phyloP scores from a whole-genome alignment of 2,797 vertebrate genomes.

The Rousettus madagascariensis region DNA sequence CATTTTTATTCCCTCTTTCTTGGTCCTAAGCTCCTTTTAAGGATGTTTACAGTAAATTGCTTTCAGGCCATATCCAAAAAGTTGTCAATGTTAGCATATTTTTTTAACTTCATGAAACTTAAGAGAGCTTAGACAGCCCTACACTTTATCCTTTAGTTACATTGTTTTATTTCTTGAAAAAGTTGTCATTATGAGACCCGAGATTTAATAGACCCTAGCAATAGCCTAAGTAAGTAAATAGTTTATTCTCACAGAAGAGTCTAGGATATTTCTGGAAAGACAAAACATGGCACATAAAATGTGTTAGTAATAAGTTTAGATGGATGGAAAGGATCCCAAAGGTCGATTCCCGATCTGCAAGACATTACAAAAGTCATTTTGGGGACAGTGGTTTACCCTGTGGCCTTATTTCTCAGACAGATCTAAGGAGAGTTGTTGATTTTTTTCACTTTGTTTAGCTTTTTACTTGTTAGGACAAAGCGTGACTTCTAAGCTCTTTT shows the following conservation, averaged over 20 bases:
- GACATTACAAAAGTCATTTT: background rate
- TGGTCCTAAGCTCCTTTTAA: background rate
- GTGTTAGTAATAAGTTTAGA: background rate
- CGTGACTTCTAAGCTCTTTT: background rate
- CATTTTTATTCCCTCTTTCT: slow-evolving; percentile 21
- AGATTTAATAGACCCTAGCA: background rate
- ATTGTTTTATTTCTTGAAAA: background rate
- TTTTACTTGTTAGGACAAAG: background rate
- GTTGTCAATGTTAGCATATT: background rate
- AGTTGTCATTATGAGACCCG: background rate
- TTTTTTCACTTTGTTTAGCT: background rate
- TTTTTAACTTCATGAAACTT: slow-evolving; percentile 35
- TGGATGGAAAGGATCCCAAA: background rate
- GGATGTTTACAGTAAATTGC: background rate
- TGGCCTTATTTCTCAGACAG: background rate
- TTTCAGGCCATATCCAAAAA: slow-evolving; percentile 11
- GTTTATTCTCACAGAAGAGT: background rate
- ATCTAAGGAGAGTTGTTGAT: background rate
- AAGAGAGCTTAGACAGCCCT: background rate
- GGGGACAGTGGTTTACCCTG: background rate
- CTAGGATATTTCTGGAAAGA: slow-evolving; percentile 3
- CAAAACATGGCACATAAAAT: background rate
- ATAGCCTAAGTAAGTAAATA: background rate
- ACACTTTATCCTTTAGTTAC: background rate
- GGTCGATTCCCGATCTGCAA: background rate